Evolutionary conservation across 2,888 invertebrate species (phyloP), one percentile per base, ranked within the genome.

Genomic region (Volucella inanis): DNA sequence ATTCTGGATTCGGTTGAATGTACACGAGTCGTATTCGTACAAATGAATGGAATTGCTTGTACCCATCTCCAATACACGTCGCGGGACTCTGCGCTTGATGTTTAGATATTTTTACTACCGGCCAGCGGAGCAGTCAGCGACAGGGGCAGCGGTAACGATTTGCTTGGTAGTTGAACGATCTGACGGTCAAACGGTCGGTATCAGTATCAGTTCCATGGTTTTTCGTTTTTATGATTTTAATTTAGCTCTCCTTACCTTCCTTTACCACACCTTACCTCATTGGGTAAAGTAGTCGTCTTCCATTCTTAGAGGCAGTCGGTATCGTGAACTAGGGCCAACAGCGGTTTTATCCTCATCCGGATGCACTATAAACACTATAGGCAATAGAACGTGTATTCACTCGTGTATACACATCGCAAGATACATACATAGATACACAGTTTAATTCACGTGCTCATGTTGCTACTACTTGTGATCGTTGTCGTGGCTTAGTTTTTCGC

Each of bases 1-100:
- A 78, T 71, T 83, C 68, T 79, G 54, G 55, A 84, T 71, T 49
- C 84, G 80, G 80, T 80, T 76, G 84, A 84, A 80, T 75, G 84
- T 84, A 67, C 77, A 76, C 74, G 79, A 67, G 54, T 61, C 47
- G 68, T 62, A 59, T 61, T 61, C 47, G 68, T 62, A 59, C 67
- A 55, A 68, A 71, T 61, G 79, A 80, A 84, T 76, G 79, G 65
- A 61, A 84, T 71, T 75, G 79, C 59, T 68, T 68, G 71, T 76
- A 70, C 49, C 59, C 64, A 84, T 76, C 75, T 64, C 52, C 15
- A 22, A 80, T 59, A 67, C 50, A 74, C 79, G 79, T 45, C 64
- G 72, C 52, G 68, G 68, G 78, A 67, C 83, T 39, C 68, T 18
- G 65, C 39, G 75, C 54, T 61, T 61, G 62, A 70, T 72, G 74